Evolutionary conservation across 2,797 vertebrate species (phyloP), one percentile per base, ranked within the genome.

Genomic region (Pampus argenteus): DNA sequence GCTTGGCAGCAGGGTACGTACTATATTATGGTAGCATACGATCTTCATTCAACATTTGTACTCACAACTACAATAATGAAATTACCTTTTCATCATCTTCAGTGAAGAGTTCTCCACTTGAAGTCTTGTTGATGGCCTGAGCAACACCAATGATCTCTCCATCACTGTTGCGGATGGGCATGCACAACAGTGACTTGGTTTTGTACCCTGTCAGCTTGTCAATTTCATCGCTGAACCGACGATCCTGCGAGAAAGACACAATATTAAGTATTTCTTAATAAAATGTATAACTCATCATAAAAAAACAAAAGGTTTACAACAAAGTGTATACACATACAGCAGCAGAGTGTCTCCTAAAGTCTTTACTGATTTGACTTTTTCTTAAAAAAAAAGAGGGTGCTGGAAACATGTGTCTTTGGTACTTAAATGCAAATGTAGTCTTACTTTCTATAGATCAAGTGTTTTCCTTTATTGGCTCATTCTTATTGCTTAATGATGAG

Each of bases 121-220:
- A 95, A 78, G 91, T 96, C 92, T 98, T 99, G 93, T 99, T 99
- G 94, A 99, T 99, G 49, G 96, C 97, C 92, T 99, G 98, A 69
- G 97, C 96, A 34, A 99, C 98, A 48, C 98, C 97, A 40, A 99
- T 99, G 85, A 98, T 95, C 88, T 98, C 97, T 25, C 97, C 98
- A 20, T 99, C 97, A 29, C 97, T 99, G 93, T 95, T 99, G 84
- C 91, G 92, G 79, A 99, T 99, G 50, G 98, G 97, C 98, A 99
- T 99, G 80, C 98, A 99, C 87, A 99, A 36, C 45, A 99, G 93
- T 0, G 98, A 99, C 91, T 97, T 98, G 49, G 98, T 99, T 94
- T 99, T 99, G 92, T 99, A 99, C 31, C 97, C 98, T 13, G 97
- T 98, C 78, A 99, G 87, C 89, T 99, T 99, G 94, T 99, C 98